phyloP scores from a whole-genome alignment of 1,140 invertebrate genomes.

The Battus philenor region DNA sequence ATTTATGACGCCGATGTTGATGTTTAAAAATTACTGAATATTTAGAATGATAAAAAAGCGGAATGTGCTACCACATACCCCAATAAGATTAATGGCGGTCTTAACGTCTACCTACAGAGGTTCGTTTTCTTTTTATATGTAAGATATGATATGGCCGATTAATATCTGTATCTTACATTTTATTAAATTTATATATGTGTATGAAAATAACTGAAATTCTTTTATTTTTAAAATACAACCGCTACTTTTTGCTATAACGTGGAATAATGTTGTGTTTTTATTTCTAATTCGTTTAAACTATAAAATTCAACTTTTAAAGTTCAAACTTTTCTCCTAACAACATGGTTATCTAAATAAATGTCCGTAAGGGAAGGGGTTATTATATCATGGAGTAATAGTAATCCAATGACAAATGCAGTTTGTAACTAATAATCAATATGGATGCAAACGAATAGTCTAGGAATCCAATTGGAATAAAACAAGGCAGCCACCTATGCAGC shows the following conservation, averaged over 20 bases:
- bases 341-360: too few relatives aligned
- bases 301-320: too few relatives aligned
- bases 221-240: too few relatives aligned
- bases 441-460: slow-evolving; percentile 16
- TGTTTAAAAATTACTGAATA: slow-evolving; percentile 11
- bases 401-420: neutral
- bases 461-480: slow-evolving; percentile 12
- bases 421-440: neutral
- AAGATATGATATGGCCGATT: slow-evolving; percentile 9
- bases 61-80: slow-evolving; percentile 12
- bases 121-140: slow-evolving; percentile 14
- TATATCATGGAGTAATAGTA: neutral
- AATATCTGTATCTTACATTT: too few relatives aligned
- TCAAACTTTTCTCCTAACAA: too few relatives aligned
- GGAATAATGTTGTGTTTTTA: too few relatives aligned
- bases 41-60: slow-evolving; percentile 5
- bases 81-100: slow-evolving; percentile 13
- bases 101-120: slow-evolving; percentile 8
- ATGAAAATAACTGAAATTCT: neutral
- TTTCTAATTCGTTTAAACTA: too few relatives aligned
- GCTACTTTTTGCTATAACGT: too few relatives aligned
- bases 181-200: slow-evolving; percentile 1
- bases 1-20: slow-evolving; percentile 2
- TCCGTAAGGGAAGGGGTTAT: too few relatives aligned
- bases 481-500: too few relatives aligned